These are phyloP conservation scores for Cromileptes altivelis DNA, from an alignment of 2,113 vertebrate species.

Conservation along the genomic window DNA sequence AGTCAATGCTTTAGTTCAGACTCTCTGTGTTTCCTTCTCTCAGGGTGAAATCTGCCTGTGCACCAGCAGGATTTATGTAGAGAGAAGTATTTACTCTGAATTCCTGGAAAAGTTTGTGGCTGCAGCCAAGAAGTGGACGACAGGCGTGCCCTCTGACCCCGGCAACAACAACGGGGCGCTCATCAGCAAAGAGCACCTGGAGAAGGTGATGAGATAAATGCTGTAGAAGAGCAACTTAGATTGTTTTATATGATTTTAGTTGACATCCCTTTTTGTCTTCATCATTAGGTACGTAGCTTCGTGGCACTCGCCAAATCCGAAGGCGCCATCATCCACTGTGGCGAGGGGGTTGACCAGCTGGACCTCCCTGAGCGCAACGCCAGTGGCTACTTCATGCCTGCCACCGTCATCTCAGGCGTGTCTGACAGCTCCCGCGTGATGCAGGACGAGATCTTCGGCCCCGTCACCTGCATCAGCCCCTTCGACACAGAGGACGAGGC, in stretches of 20 bases:
- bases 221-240: not conserved
- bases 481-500: conserved; percentile 96
- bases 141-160: conserved; percentile 89
- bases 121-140: conserved; percentile 91
- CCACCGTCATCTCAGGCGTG: conserved; percentile 91
- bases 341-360: conserved; percentile 91
- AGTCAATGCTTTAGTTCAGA: not conserved
- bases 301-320: conserved; percentile 88
- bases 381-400: conserved; percentile 93
- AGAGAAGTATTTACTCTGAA: conserved; percentile 89
- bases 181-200: conserved; percentile 95
- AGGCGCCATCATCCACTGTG: conserved; percentile 91
- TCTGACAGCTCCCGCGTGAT: conserved; percentile 91
- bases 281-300: conserved; percentile 89
- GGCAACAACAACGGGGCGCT: conserved; percentile 89
- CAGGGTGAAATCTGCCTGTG: conserved; percentile 98
- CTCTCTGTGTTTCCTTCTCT: not conserved
- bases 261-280: not conserved
- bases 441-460: conserved; percentile 99
- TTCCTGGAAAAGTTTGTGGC: conserved; percentile 94
- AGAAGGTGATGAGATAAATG: conserved; percentile 86
- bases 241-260: rapidly evolving
- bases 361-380: conserved; percentile 83
- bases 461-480: conserved; percentile 91
- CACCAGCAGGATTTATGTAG: conserved; percentile 97